Conservation (phyloP, 37 sponge, comb jelly and placozoan species). For the Cladorhizidae sp. region DNA sequence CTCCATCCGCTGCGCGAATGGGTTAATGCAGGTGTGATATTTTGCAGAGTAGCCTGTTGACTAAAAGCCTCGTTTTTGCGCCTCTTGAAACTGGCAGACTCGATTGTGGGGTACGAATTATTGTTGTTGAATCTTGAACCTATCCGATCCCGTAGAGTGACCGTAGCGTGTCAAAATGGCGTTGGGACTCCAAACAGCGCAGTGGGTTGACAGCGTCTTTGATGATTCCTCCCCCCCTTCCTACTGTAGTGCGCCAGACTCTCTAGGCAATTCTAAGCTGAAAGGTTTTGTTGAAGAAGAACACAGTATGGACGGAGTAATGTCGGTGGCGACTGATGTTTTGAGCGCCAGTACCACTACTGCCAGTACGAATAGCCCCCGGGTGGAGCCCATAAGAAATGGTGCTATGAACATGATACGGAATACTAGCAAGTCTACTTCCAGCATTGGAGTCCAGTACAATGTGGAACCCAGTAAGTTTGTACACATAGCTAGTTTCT, state of each 20-base stretch:
- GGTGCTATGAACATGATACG: no score
- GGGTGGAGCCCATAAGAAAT: no score
- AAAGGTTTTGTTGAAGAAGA: constrained; percentile 1
- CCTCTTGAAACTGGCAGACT: background rate
- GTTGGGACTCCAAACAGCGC: background rate
- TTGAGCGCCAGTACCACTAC: no score
- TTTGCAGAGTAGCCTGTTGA: background rate
- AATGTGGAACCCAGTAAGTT: constrained; percentile 2
- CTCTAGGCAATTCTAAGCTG: background rate
- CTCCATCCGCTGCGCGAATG: no score
- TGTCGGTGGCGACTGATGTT: background rate
- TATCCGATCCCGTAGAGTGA: no score
- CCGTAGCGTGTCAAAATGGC: constrained; percentile 17
- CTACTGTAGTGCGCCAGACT: background rate
- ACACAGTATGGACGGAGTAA: background rate
- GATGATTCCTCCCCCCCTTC: background rate
- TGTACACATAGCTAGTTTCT: no score
- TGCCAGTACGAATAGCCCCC: no score
- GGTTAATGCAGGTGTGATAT: no score
- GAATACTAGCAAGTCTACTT: background rate
- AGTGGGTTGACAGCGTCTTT: constrained; percentile 12
- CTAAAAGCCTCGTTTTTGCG: background rate
- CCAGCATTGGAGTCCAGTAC: constrained; percentile 4
- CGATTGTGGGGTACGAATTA: no score
- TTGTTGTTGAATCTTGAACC: no score